A percentile compares a stretch with the other conserved stretches of the same genome.
Conservation (phyloP, 64 coral and sea anemone genomes). For the Cladopsammia gracilis region DNA sequence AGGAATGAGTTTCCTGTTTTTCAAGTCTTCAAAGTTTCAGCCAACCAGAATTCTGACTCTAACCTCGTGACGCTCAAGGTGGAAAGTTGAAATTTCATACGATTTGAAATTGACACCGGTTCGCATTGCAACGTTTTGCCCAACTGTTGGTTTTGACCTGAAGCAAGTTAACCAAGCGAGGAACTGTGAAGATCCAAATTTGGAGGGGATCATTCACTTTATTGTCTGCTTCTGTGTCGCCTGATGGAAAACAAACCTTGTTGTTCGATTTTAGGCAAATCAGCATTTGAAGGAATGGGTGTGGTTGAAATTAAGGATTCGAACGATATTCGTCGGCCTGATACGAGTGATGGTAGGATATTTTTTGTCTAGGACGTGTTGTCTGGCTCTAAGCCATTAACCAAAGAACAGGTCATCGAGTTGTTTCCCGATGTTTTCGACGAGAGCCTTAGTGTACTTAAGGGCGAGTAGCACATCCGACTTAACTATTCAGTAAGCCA, state of each 20-base stretch:
- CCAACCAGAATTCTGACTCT: not conserved
- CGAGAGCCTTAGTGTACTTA: not conserved
- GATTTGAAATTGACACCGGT: not conserved
- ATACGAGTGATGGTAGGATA: not conserved
- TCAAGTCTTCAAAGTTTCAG: not conserved
- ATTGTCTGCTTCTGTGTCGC: not conserved
- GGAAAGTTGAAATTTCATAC: not conserved
- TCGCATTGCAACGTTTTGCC: slow-evolving; percentile 13
- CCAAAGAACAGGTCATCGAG: not conserved
- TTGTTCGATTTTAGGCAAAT: not conserved
- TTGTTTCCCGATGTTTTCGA: not conserved
- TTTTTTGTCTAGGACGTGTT: not conserved
- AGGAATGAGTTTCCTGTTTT: not conserved
- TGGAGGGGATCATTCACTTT: not conserved
- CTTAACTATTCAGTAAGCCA: not conserved
- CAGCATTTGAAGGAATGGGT: slow-evolving; percentile 8
- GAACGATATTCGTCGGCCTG: not conserved
- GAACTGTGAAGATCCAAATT: not conserved
- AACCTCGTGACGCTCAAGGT: slow-evolving; percentile 9
- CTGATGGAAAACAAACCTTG: not conserved
- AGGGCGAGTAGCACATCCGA: no score
- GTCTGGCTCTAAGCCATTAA: not conserved
- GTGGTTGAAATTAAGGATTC: slow-evolving; percentile 11
- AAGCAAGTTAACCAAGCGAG: not conserved
- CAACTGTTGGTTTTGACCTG: not conserved